Base-by-base conservation (phyloP, 2,113 vertebrate genomes). In the Lepisosteus osseus region DNA sequence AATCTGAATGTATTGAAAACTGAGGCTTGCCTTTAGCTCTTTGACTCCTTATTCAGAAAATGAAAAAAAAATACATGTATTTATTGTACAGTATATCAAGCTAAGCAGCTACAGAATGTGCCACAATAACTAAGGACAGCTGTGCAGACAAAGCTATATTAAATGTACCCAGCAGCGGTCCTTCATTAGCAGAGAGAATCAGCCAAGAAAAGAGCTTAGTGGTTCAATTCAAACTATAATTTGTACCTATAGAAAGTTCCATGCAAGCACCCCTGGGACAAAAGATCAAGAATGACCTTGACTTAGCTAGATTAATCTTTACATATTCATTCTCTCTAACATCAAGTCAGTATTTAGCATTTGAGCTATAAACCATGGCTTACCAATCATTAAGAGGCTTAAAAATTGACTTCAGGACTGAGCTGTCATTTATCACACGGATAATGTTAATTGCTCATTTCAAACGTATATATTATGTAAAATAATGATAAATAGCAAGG, bases 371-470 rank as follows among this genome's bases (percentile, higher is more conserved):
- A 86, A 83, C 78, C 84, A 87, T 86, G 88, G 85, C 82, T 84
- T 81, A 84, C 82, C 85, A 81, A 86, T 86, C 88, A 87, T 86
- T 87, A 85, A 76, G 73, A 73, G 78, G 83, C 84, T 87, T 82
- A 84, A 80, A 69, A 80, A 86, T 82, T 71, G 75, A 67, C 78
- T 72, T 83, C 77, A 59, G 40, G 51, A 71, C 67, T 70, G 77
- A 72, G 1, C 68, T 74, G 75, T 76, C 77, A 81, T 85, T 81
- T 71, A 81, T 83, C 79, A 79, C 68, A 72, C 76, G 71, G 78
- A 69, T 61, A 2, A 74, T 73, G 70, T 76, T 76, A 79, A 82
- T 67, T 45, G 51, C 54, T 69, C 3, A 81, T 82, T 76, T 5
- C 74, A 76, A 78, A 77, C 73, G 72, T 5, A 57, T 68, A 54